Evolutionary conservation across 2,888 invertebrate genomes (phyloP), one percentile per base, ranked within the genome.

Genomic region (Amphipoea oculea): DNA sequence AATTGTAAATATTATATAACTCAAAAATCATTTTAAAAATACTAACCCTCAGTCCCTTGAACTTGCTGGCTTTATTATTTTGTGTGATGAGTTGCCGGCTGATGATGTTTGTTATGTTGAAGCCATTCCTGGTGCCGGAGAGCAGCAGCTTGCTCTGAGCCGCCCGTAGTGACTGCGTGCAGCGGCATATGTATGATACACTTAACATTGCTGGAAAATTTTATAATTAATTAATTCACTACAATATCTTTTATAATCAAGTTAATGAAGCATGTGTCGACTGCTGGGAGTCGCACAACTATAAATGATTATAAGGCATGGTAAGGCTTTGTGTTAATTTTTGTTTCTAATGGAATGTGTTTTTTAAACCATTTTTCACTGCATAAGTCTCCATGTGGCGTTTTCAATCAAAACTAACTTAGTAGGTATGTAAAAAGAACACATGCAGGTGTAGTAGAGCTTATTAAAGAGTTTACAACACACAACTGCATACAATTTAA

Each of bases 121-220:
- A 83, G 73, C 91, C 86, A 76, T 85, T 92, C 72, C 90, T 90
- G 0, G 91, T 87, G n/a, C 93, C 89, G 0, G 93, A 89, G 6
- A 92, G 79, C 14, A 95, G 82, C 23, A 95, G 86, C 78, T 91
- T 92, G 80, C 87, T 92, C 54, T 92, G 92, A 3, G 87, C 92
- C 0, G 84, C 86, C 77, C 94, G 88, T 62, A 95, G 76, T 0
- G 93, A 89, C 73, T 92, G 92, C 0, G 93, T 87, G 79, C 95
- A 95, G 62, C 96, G 94, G 81, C 95, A 96, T 14, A 96, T 78
- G 7, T 94, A 93, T 9, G 93, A 89, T 62, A 94, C 89, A 85
- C 93, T 94, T 93, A 96, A 94, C 92, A 97, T 94, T 70, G 92
- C 94, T 92, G 79, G 29, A 88, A 84, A 70, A 63, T 66, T 9